phyloP scores from a whole-genome alignment of 2,113 vertebrate species.

The Lagopus leucura region DNA sequence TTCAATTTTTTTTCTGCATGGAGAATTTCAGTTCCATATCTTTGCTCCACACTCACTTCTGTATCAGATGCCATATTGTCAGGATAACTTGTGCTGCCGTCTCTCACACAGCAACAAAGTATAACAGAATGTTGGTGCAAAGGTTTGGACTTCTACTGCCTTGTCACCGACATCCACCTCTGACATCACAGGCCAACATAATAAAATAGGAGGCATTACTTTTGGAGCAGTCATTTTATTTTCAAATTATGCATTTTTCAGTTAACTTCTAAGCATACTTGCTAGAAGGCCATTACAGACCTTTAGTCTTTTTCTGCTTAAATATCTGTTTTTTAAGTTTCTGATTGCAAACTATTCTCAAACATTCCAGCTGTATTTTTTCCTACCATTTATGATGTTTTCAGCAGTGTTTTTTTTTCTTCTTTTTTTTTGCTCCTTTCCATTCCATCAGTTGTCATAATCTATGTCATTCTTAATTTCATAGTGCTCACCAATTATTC shows the following conservation, averaged over 20 bases:
- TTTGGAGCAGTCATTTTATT: background rate
- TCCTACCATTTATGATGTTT: accelerated
- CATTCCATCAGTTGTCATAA: background rate
- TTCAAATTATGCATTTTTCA: background rate
- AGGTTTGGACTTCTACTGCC: too few relatives aligned
- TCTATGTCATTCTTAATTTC: background rate
- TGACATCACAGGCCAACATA: too few relatives aligned
- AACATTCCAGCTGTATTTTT: background rate
- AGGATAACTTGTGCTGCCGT: too few relatives aligned
- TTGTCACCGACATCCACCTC: too few relatives aligned
- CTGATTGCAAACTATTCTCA: background rate
- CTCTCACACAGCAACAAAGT: too few relatives aligned
- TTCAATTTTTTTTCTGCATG: too few relatives aligned
- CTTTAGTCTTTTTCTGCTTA: background rate
- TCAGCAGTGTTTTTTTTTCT: background rate
- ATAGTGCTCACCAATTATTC: background rate
- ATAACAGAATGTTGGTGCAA: too few relatives aligned
- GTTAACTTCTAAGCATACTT: background rate
- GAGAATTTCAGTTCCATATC: too few relatives aligned
- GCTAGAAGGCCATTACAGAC: background rate
- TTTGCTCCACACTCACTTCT: too few relatives aligned
- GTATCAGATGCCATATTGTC: too few relatives aligned
- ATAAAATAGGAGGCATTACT: too few relatives aligned
- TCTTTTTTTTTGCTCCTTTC: background rate
- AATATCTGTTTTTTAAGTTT: background rate